Percentiles rank a stretch among this genome's conserved stretches.
Conservation (phyloP, 2,888 invertebrate species). For the Xestia sexstrigata region DNA sequence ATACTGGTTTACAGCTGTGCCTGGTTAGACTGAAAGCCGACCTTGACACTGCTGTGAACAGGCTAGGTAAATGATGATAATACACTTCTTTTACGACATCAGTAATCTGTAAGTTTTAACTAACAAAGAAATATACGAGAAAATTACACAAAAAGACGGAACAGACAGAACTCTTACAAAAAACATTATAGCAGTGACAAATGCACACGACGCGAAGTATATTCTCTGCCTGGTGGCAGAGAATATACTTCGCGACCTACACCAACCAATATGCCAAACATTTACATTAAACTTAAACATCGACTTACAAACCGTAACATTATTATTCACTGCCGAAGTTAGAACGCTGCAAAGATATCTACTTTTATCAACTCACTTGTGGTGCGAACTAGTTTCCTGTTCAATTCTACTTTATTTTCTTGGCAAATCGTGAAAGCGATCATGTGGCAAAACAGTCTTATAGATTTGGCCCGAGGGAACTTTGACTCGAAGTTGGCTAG, state of each 20-base stretch:
- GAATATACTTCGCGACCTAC: too few species aligned
- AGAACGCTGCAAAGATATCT: slow-evolving; percentile 68
- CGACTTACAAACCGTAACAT: slow-evolving; percentile 71
- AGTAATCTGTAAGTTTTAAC: background rate
- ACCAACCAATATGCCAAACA: slow-evolving; percentile 26
- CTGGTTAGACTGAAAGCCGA: background rate
- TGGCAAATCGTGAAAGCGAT: slow-evolving; percentile 89
- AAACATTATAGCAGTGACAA: background rate
- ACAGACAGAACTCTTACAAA: background rate
- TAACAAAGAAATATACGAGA: background rate
- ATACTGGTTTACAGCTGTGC: background rate
- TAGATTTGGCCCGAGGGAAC: slow-evolving; percentile 88
- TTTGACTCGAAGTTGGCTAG: slow-evolving; percentile 86
- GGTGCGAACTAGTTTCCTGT: slow-evolving; percentile 83
- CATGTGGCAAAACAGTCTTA: slow-evolving; percentile 90
- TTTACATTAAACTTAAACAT: slow-evolving; percentile 38
- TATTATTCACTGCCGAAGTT: slow-evolving; percentile 80
- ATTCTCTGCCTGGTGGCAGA: too few species aligned
- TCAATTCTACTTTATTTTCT: slow-evolving; percentile 86
- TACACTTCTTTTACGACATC: background rate
- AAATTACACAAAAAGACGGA: too few species aligned
- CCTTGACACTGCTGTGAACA: background rate
- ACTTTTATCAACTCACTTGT: slow-evolving; percentile 83
- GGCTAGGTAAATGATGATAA: background rate
- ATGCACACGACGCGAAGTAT: background rate